These are phyloP conservation scores for Cephalophus harveyi DNA, from an alignment of 2,113 vertebrate genomes.

Conservation along the genomic window DNA sequence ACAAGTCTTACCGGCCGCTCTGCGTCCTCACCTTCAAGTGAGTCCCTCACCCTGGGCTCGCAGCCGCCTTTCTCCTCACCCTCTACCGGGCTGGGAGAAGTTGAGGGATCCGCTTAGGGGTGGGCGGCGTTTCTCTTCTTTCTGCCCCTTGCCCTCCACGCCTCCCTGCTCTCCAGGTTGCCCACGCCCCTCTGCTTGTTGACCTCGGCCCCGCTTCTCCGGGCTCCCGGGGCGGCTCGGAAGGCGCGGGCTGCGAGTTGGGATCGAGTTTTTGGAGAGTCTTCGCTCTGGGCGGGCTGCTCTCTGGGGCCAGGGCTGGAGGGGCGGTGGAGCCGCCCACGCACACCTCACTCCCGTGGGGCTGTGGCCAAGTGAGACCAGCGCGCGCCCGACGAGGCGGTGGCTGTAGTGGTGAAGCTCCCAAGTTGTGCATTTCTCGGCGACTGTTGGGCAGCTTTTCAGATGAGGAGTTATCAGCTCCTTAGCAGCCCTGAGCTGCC, in stretches of 20 bases:
- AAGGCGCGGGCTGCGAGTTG: neutral
- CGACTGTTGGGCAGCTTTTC: neutral
- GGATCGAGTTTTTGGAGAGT: neutral
- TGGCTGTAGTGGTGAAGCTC: neutral
- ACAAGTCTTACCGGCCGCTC: slow-evolving; percentile 97
- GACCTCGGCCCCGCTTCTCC: neutral
- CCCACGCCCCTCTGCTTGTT: rapidly evolving
- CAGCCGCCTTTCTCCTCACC: neutral
- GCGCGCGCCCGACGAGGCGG: too few species aligned
- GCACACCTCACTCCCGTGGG: neutral
- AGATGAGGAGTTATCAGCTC: neutral
- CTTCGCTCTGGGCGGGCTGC: neutral
- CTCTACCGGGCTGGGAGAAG: neutral
- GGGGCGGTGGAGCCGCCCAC: neutral
- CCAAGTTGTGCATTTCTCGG: neutral
- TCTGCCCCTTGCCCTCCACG: neutral
- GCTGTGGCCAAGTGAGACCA: neutral
- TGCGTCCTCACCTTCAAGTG: slow-evolving; percentile 97
- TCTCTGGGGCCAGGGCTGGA: rapidly evolving
- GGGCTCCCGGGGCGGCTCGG: neutral
- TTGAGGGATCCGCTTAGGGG: neutral
- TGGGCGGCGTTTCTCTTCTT: neutral
- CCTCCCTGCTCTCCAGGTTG: neutral
- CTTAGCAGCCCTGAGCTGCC: neutral
- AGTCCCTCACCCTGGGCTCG: slow-evolving; percentile 56